Evolutionary conservation across 2,113 vertebrate genomes (phyloP).

Genomic region (Catharus minimus): DNA sequence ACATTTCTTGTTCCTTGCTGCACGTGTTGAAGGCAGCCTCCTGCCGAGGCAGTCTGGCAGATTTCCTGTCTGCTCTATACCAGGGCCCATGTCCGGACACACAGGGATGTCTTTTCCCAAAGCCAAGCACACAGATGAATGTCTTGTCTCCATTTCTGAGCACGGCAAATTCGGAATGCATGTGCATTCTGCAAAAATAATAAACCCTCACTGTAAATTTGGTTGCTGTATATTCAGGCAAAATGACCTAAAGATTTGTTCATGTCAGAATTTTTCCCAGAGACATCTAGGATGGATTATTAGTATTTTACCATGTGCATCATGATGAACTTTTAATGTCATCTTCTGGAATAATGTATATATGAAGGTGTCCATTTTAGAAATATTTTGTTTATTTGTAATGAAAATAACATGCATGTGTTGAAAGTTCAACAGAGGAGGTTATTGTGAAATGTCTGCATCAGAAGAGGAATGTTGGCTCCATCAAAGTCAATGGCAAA

Average conservation of each 20-base stretch:
- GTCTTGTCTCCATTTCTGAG: constrained; percentile 53
- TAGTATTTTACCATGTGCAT: constrained; percentile 10
- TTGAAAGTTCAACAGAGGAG: constrained; percentile 30
- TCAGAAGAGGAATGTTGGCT: constrained; percentile 42
- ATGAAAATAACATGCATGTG: constrained; percentile 27
- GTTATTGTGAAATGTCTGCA: constrained; percentile 24
- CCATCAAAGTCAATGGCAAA: background rate
- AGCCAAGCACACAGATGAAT: constrained; percentile 41
- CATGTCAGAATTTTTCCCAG: constrained; percentile 14
- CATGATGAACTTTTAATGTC: constrained; percentile 24
- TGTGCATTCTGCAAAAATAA: constrained; percentile 54
- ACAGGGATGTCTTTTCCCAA: constrained; percentile 53
- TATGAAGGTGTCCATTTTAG: background rate
- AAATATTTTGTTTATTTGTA: constrained; percentile 41
- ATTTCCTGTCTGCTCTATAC: constrained; percentile 70
- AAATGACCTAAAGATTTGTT: background rate
- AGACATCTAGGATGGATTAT: constrained; percentile 28
- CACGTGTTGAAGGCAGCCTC: constrained; percentile 75
- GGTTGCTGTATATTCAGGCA: background rate
- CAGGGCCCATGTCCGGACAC: constrained; percentile 50
- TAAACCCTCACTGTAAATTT: constrained; percentile 45
- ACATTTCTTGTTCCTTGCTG: constrained; percentile 68
- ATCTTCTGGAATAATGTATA: background rate
- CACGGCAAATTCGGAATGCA: constrained; percentile 43
- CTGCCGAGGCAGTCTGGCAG: constrained; percentile 73